Conservation (phyloP, 2,113 vertebrate species). For the Alexandromys fortis region DNA sequence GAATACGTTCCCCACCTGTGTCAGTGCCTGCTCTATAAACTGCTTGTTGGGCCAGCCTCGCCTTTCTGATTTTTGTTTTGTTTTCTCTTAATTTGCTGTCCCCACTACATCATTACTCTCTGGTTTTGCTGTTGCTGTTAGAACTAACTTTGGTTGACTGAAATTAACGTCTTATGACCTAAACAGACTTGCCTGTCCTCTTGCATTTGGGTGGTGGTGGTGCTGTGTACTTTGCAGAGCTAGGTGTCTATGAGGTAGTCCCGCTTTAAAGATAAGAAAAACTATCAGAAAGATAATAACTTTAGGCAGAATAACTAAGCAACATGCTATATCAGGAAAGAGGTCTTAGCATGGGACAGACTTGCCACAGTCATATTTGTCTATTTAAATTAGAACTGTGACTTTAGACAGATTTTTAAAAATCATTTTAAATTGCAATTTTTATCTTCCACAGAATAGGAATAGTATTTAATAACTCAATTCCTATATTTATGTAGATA, state of each 20-base stretch:
- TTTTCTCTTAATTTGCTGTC: conserved; percentile 21
- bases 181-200: not conserved
- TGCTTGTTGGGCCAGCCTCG: not conserved
- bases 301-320: not conserved
- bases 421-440: conserved; percentile 12
- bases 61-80: conserved; percentile 32
- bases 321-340: not conserved
- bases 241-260: not conserved
- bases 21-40: not conserved
- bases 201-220: not conserved
- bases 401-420: not conserved
- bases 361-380: not conserved
- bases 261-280: conserved; percentile 12
- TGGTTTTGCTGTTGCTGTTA: not conserved
- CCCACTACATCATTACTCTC: not conserved
- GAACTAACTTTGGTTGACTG: conserved; percentile 6
- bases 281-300: not conserved
- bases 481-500: not conserved
- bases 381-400: conserved; percentile 25
- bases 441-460: not conserved
- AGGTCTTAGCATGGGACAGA: not conserved
- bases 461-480: conserved; percentile 15
- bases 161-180: not conserved
- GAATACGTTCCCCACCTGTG: not conserved
- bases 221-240: not conserved